These are phyloP conservation scores for Phenganax subtilis DNA, from an alignment of 92 coral and sea anemone genomes.

Conservation along the genomic window DNA sequence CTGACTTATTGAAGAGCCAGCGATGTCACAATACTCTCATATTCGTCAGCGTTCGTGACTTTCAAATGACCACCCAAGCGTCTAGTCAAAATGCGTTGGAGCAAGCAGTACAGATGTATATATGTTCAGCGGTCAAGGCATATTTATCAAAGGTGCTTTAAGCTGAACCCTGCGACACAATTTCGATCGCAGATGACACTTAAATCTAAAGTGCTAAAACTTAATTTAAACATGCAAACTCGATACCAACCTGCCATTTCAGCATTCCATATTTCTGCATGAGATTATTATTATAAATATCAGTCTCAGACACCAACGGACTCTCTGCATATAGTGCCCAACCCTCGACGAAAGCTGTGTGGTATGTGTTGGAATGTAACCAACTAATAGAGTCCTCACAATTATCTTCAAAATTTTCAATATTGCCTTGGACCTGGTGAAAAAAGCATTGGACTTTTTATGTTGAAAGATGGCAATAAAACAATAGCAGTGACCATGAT, in stretches of 20 bases:
- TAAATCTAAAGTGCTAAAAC: not conserved
- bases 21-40: too few species aligned
- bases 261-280: conserved; percentile 96
- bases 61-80: too few species aligned
- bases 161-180: too few species aligned
- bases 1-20: too few species aligned
- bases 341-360: conserved; percentile 95
- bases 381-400: conserved; percentile 83
- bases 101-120: too few species aligned
- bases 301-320: conserved; percentile 78
- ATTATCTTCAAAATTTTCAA: conserved; percentile 78
- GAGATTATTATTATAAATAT: conserved; percentile 67
- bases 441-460: not conserved
- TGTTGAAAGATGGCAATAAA: too few species aligned
- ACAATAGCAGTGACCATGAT: too few species aligned
- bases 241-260: conserved; percentile 69
- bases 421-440: conserved; percentile 74
- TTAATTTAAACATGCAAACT: not conserved
- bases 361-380: conserved; percentile 68
- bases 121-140: too few species aligned
- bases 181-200: too few species aligned
- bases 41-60: too few species aligned
- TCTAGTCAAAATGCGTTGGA: too few species aligned
- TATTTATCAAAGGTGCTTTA: too few species aligned
- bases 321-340: conserved; percentile 97